Base-by-base conservation (phyloP, 2,797 vertebrate species). In the Notoglanidium macrostoma region DNA sequence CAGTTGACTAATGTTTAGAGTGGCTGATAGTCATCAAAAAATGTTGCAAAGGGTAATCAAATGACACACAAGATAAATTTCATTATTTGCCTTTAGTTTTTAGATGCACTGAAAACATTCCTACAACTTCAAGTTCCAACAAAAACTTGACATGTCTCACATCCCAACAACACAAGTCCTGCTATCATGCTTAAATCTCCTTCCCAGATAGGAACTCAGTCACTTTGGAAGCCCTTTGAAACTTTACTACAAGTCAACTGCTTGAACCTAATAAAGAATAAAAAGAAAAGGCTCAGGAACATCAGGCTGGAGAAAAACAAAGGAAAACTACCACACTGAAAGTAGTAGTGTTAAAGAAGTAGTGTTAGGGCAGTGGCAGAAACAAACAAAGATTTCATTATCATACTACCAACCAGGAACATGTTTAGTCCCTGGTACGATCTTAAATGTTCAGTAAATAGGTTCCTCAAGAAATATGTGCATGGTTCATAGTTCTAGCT, bases 51-150 rank as follows among this genome's bases (percentile, higher is more conserved):
- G n/a, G 46, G 68, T 23, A 83, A 68, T 68, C 46, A 23, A 51
- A 67, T 23, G 8, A n/a, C 61, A 65, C 61, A 9, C 9, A 1
- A 65, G 19, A 82, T 65, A 15, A 29, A 6, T 67, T 29, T 32
- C 63, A 12, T 32, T 12, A 68, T 49, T 65, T 26, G 61, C 12
- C 5, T 80, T 80, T 80, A 44, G 55, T 67, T 65, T 67, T 57
- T 63, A n/a, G 57, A 81, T 46, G 61, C 26, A 49, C 44, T 83
- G 29, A 65, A 54, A 32, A 54, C 81, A 70, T 70, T 83, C 65
- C 46, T 55, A 14, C 19, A 83, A 68, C 46, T 32, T 83, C 63
- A 68, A 29, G 61, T 81, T 65, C 26, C 26, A 65, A 29, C 80
- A 65, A 65, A 82, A 49, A 29, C 44, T 29, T 82, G 79, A 65